A percentile compares a stretch with the other conserved stretches of the same genome.
Conservation (phyloP, 2,797 vertebrate species). For the Dromococcyx pavoninus region DNA sequence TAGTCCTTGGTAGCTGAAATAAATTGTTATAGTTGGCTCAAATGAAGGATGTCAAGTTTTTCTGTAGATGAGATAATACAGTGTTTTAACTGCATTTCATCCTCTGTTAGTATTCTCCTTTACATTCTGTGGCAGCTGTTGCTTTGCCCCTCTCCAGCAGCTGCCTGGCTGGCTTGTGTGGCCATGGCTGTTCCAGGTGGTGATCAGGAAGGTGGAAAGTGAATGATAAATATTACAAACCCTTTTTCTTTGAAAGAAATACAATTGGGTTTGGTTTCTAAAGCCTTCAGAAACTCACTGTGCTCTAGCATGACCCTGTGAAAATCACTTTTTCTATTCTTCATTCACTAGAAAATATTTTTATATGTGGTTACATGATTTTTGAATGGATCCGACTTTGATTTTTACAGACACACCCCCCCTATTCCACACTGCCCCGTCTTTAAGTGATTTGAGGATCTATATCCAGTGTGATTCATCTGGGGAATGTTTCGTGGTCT, state of each 20-base stretch:
- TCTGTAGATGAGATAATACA: not conserved
- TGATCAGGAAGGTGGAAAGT: not conserved
- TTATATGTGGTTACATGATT: not conserved
- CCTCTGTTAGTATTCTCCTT: not conserved
- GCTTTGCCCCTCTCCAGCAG: not conserved
- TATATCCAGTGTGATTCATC: not conserved
- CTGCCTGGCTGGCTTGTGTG: not conserved
- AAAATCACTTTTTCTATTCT: not conserved
- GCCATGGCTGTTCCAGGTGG: not conserved
- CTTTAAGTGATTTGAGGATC: not conserved
- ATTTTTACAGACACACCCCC: not conserved
- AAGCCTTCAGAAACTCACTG: not conserved
- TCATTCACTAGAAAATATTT: not conserved
- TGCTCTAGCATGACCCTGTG: not conserved
- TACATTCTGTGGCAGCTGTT: not conserved
- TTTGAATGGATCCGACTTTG: not conserved
- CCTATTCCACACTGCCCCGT: not conserved
- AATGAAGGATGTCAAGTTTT: not conserved
- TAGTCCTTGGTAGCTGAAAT: constrained; percentile 5
- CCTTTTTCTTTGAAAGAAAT: not conserved
- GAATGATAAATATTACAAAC: not conserved
- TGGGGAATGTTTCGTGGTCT: not conserved
- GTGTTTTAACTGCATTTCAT: not conserved
- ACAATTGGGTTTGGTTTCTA: not conserved
- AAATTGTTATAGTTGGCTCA: constrained; percentile 5